These are phyloP conservation scores for Amphiura filiformis DNA, from an alignment of 35 echinoderm and acorn worm species.

Conservation along the genomic window DNA sequence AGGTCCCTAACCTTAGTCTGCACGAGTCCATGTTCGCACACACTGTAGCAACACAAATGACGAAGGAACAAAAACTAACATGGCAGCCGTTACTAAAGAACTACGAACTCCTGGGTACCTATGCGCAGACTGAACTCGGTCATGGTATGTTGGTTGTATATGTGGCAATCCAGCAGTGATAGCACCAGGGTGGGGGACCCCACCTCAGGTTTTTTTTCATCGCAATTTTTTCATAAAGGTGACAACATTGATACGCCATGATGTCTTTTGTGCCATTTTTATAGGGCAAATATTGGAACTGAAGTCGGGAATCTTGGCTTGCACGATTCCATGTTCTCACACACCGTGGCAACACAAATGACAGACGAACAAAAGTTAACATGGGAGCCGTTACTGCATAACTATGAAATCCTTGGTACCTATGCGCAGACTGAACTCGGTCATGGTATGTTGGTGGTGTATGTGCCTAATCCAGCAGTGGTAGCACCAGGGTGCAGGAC, in stretches of 20 bases:
- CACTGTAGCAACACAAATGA: slow-evolving; percentile 41
- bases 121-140: too few species aligned
- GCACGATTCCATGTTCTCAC: slow-evolving; percentile 62
- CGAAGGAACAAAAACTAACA: slow-evolving; percentile 40
- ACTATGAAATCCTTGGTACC: slow-evolving; percentile 48
- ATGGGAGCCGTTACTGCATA: slow-evolving; percentile 25
- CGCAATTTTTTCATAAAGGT: too few species aligned
- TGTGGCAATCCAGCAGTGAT: too few species aligned
- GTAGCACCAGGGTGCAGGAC: too few species aligned
- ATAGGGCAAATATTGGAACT: background rate
- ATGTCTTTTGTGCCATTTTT: background rate
- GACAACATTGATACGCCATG: too few species aligned
- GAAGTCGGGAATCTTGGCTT: background rate
- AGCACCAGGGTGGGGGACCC: too few species aligned
- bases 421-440: slow-evolving; percentile 85
- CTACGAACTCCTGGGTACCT: background rate
- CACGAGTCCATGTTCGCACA: slow-evolving; percentile 61
- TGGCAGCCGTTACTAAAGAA: slow-evolving; percentile 12
- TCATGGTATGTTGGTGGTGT: slow-evolving; percentile 43
- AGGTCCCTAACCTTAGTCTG: background rate
- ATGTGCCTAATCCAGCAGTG: too few species aligned
- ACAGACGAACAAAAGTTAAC: slow-evolving; percentile 46
- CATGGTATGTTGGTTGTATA: too few species aligned
- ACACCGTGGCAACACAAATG: slow-evolving; percentile 49
- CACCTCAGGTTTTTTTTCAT: too few species aligned